phyloP scores from a whole-genome alignment of 2,113 vertebrate genomes.

The Zapus hudsonius region DNA sequence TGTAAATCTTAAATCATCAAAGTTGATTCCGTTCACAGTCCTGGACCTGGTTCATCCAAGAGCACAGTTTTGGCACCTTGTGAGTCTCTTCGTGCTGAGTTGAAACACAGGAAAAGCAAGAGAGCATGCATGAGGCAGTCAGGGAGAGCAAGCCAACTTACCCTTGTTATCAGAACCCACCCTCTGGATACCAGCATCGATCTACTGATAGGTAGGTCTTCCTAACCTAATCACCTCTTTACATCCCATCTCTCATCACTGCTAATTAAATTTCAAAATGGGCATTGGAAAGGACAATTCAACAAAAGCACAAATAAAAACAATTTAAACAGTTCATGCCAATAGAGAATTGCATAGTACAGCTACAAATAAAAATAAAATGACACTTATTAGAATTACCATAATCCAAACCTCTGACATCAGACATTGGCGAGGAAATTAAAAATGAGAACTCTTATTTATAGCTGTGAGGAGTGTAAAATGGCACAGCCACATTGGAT shows the following conservation, averaged over 20 bases:
- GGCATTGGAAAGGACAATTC: not conserved
- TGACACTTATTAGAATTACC: not conserved
- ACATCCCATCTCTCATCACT: not conserved
- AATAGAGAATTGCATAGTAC: not conserved
- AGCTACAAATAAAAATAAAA: not conserved
- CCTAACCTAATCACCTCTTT: not conserved
- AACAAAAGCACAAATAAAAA: not conserved
- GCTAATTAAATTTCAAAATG: not conserved
- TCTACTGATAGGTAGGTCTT: not conserved
- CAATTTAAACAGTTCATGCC: not conserved
- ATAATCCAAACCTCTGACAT: not conserved
- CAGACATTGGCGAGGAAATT: not conserved
- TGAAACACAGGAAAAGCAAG: not conserved
- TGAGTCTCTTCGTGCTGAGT: not conserved
- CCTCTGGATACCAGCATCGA: not conserved
- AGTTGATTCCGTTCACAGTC: not conserved
- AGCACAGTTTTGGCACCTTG: too few species aligned
- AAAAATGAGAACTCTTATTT: not conserved
- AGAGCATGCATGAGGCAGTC: too few species aligned
- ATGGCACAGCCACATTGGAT: not conserved
- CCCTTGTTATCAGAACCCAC: not conserved
- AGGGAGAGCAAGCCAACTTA: not conserved
- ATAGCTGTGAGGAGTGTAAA: not conserved
- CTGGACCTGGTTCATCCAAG: too few species aligned
- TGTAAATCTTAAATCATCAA: not conserved